Conservation (phyloP, 2,113 vertebrate species). For the Enhydra lutris region DNA sequence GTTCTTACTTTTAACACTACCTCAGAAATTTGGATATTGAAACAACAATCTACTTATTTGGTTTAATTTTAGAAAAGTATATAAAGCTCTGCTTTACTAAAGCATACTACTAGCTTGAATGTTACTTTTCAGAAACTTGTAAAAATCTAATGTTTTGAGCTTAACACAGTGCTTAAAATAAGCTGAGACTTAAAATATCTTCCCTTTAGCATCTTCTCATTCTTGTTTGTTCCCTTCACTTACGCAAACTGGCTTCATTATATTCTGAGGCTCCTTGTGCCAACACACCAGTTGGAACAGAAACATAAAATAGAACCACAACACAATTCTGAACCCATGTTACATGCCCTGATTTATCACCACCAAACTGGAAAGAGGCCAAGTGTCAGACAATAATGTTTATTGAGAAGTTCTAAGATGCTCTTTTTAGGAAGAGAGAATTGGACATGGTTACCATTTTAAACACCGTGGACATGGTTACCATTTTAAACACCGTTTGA, state of each 20-base stretch:
- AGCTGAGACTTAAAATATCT: background rate
- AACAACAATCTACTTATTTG: background rate
- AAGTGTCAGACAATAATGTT: background rate
- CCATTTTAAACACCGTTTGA: slow-evolving; percentile 25
- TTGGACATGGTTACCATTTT: background rate
- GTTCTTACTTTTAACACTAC: background rate
- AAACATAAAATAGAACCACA: background rate
- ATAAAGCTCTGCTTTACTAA: slow-evolving; percentile 17
- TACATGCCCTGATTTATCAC: background rate
- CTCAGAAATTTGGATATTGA: background rate
- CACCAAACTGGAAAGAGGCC: background rate
- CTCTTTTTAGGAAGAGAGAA: slow-evolving; percentile 32
- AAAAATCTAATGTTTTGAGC: slow-evolving; percentile 16
- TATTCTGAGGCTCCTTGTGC: background rate
- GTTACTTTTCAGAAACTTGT: background rate
- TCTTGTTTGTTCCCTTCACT: background rate
- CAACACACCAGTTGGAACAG: background rate
- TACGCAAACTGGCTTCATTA: background rate
- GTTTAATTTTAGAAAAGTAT: slow-evolving; percentile 31
- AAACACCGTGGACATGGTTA: slow-evolving; percentile 19
- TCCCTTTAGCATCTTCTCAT: background rate
- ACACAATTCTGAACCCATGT: background rate
- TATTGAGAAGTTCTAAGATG: background rate
- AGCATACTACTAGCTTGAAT: background rate
- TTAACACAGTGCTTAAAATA: background rate